Percentiles rank a stretch among this genome's conserved stretches.
Evolutionary conservation across 1,140 invertebrate species (phyloP).

Genomic region (Cydia splendana): DNA sequence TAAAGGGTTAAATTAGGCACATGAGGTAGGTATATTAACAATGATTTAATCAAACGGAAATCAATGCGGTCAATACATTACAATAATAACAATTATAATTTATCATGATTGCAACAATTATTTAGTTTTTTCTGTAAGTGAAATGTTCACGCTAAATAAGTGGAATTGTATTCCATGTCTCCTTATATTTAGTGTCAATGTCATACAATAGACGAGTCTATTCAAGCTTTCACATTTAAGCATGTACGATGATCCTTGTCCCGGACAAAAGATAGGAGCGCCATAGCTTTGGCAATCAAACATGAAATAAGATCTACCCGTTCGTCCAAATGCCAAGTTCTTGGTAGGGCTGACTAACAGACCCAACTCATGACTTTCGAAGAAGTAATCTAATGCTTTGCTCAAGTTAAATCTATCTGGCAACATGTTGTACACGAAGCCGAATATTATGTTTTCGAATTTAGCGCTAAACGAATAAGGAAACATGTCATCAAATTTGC

Average conservation of each 20-base stretch:
- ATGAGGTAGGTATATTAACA: conserved; percentile 2
- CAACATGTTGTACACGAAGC: conserved; percentile 80
- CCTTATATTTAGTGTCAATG: conserved; percentile 78
- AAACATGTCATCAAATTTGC: conserved; percentile 80
- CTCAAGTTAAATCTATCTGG: conserved; percentile 82
- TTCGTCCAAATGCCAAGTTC: conserved; percentile 81
- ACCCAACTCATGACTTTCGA: conserved; percentile 77
- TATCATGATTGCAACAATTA: conserved; percentile 44
- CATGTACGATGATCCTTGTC: conserved; percentile 80
- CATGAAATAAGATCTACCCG: conserved; percentile 81
- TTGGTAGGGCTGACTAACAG: conserved; percentile 79
- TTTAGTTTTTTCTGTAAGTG: conserved; percentile 58
- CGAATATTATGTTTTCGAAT: conserved; percentile 80
- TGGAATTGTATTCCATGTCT: conserved; percentile 69
- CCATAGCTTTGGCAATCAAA: conserved; percentile 82
- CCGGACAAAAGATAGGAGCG: conserved; percentile 80
- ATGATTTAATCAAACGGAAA: not conserved
- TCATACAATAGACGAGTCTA: conserved; percentile 81
- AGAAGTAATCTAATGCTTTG: conserved; percentile 81
- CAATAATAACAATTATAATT: not conserved
- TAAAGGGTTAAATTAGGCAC: too few species aligned
- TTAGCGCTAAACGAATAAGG: conserved; percentile 80
- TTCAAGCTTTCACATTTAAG: conserved; percentile 82
- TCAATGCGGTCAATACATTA: not conserved
- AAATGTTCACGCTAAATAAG: conserved; percentile 57